Evolutionary conservation across 1,140 invertebrate genomes (phyloP), one percentile per base, ranked within the genome.

Genomic region (Drosophila serrata): DNA sequence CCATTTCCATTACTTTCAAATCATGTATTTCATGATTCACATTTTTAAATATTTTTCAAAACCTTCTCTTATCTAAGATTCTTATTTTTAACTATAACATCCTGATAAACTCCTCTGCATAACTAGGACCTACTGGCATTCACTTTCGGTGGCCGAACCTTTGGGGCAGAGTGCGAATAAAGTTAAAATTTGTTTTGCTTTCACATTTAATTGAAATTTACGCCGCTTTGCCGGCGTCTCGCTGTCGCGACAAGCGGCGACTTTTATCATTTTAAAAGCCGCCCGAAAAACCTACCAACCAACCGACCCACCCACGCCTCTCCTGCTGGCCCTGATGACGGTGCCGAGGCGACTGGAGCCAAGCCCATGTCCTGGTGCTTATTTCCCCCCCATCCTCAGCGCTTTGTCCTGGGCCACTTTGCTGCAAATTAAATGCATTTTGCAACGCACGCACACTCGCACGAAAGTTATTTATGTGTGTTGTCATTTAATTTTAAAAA

Each of bases 171-270:
- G 72, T 59, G 69, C 64, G 57, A 68, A 70, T 33, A 87, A 84
- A 88, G 85, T 90, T 85, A 81, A 90, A 90, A 90, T 90, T 90
- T 90, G 85, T 90, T 90, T 90, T 90, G 85, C 85, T 90, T 90
- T 90, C 85, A 90, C 81, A 90, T 90, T 90, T 90, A 90, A 90
- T 90, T 90, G 85, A 90, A 90, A 90, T 90, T 90, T 90, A 90
- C 85, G 81, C 86, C 86, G 81, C 78, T 90, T 90, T 84, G 84
- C 75, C 49, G 84, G 85, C 84, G 85, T 81, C 85, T 70, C 81
- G 59, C 61, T 75, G 86, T 79, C 86, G 86, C 86, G 86, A 90
- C 81, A 90, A 90, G 77, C 77, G 85, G 85, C 81, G 85, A 88
- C 84, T 90, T 88, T 88, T 88, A 88, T 88, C 85, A 88, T 90